Evolutionary conservation across 2,797 vertebrate genomes (phyloP).

Genomic region (Melanotaenia trifasciata): DNA sequence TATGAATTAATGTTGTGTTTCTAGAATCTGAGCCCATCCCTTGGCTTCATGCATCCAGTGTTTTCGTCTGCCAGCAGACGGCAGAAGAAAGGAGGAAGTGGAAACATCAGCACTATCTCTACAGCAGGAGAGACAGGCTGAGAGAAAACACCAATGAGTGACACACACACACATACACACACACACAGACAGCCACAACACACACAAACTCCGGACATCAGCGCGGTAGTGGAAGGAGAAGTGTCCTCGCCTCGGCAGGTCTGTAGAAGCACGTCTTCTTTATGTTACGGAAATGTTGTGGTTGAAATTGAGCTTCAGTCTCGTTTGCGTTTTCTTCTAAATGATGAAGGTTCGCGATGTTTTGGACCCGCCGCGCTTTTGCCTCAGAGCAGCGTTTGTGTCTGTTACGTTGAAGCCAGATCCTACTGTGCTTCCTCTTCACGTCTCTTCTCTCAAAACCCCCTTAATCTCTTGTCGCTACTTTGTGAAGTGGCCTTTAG

Average conservation of each 20-base stretch:
- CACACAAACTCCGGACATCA: constrained; percentile 74
- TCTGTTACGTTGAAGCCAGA: constrained; percentile 25
- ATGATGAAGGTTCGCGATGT: constrained; percentile 32
- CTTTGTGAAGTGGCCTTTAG: constrained; percentile 48
- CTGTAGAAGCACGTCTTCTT: constrained; percentile 45
- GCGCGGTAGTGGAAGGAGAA: constrained; percentile 69
- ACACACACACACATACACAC: constrained; percentile 42
- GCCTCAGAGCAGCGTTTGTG: constrained; percentile 25
- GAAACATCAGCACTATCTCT: constrained; percentile 81
- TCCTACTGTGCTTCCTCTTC: not conserved
- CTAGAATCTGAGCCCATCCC: no score
- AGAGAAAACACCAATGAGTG: constrained; percentile 49
- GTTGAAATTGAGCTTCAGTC: constrained; percentile 22
- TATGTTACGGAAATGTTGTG: not conserved
- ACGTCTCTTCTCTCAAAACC: not conserved
- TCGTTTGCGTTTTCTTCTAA: not conserved
- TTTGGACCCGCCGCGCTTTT: constrained; percentile 18
- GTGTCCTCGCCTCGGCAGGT: constrained; percentile 78
- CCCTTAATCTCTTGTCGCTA: constrained; percentile 18
- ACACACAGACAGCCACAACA: constrained; percentile 5
- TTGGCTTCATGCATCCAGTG: constrained; percentile 23
- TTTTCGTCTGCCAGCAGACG: constrained; percentile 75
- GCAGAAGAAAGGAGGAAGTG: constrained; percentile 86
- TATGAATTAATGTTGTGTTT: not conserved
- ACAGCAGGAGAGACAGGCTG: constrained; percentile 54